A percentile compares a stretch with the other conserved stretches of the same genome.
These are phyloP conservation scores for Polyploca ridens DNA, from an alignment of 2,888 invertebrate species.

Conservation along the genomic window DNA sequence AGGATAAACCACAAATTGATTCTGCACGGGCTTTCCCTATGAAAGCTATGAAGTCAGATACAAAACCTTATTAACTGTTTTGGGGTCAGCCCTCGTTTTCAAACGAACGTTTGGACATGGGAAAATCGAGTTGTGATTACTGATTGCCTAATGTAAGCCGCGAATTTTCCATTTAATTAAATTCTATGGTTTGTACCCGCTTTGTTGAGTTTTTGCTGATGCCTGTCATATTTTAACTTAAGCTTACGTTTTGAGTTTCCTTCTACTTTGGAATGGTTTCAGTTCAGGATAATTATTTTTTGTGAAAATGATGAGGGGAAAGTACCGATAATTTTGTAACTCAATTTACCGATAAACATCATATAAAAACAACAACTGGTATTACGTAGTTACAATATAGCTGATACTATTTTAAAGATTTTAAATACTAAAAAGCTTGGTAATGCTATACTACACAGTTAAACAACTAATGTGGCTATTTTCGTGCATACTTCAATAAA, in stretches of 20 bases:
- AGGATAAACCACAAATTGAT: background rate
- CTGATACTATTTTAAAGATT: too few species aligned
- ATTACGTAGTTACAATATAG: too few species aligned
- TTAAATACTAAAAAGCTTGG: too few species aligned
- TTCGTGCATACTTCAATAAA: too few species aligned
- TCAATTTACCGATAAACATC: too few species aligned
- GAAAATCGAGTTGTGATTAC: constrained; percentile 4
- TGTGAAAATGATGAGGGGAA: too few species aligned
- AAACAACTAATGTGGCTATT: too few species aligned
- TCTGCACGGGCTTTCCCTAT: background rate
- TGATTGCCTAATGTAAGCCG: constrained; percentile 1
- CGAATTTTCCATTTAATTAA: background rate
- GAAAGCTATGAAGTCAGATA: constrained; percentile 3
- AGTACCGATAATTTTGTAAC: too few species aligned
- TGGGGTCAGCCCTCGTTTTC: background rate
- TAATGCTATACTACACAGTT: too few species aligned
- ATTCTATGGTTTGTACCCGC: background rate
- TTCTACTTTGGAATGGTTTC: background rate
- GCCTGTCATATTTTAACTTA: background rate
- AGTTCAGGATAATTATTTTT: too few species aligned
- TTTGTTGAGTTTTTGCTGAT: background rate
- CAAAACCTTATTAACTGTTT: constrained; percentile 4
- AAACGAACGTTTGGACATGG: background rate
- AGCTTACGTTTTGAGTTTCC: background rate
- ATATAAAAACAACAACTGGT: too few species aligned